Base-by-base conservation (phyloP, 2,797 vertebrate genomes). In the Ambastaia sidthimunki region DNA sequence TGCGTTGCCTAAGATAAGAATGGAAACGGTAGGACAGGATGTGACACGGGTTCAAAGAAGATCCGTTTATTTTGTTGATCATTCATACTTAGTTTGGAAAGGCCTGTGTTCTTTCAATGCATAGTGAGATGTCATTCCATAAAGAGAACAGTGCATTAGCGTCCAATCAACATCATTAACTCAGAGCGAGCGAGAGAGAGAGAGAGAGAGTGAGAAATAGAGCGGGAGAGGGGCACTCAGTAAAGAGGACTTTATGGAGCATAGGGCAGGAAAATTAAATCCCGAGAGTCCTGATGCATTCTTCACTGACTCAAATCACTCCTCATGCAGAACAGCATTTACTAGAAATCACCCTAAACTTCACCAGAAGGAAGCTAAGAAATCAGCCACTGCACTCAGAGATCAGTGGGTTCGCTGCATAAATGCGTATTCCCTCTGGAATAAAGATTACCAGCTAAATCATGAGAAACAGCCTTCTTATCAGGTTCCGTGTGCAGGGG, bases 201-300 rank as follows among this genome's bases (percentile, higher is more conserved):
- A 23, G 25, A 70, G 70, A 73, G 37, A 19, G 59, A 41, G 48
- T n/a, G 12, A 19, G 25, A 31, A n/a, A 63, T 1, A 48, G 69
- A 48, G 15, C 57, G 69, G 73, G n/a, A 50, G 57, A 68, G 47
- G 19, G 21, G 34, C 28, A 41, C 28, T n/a, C 55, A 44, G 55
- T 23, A 34, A 12, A 16, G 16, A 12, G 71, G 10, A 60, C 18
- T 78, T 41, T 62, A 73, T n/a, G 23, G 50, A 80, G 55, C n/a
- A 34, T 15, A 70, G 63, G 72, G 74, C 52, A 82, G 57, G 48
- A 55, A 54, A 80, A 85, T 82, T 67, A 21, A 83, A 83, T 81
- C 70, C 50, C 31, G n/a, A 74, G 21, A 44, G 12, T 69, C 67
- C 71, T 74, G 70, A 75, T 48, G 82, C 62, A 63, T 69, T 60